Evolutionary conservation across 2,797 vertebrate species (phyloP), one percentile per base, ranked within the genome.

Genomic region (Delichon dasypus): DNA sequence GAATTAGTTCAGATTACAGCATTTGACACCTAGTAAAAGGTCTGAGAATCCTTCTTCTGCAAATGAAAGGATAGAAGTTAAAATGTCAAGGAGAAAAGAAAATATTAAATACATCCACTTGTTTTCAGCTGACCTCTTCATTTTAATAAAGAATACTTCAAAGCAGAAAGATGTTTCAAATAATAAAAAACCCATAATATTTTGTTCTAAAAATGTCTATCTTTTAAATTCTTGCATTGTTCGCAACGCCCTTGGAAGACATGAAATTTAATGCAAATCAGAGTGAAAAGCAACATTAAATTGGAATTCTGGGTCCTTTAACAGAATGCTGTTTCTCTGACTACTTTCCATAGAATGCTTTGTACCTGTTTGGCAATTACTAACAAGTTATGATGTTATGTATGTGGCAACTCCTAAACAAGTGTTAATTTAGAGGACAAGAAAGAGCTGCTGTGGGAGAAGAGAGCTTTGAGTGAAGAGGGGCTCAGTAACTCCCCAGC

Each of bases 401-500:
- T 27, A 38, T 27, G 26, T 38, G 58, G 17, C 34, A 27, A 19
- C 11, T 4, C 13, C 13, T 1, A 76, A 32, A 60, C 15, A 60
- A 60, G 71, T 9, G 45, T 65, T 93, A 74, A 61, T 65, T 47
- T 38, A 67, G 42, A 53, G 29, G 25, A 21, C 45, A 67, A 62
- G 29, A 90, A 71, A 51, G 21, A 76, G 34, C 20, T 81, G 22
- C 27, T 16, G 44, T 23, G 40, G 23, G 40, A 79, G 21, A 70
- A 21, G 50, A 21, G 29, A 16, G 21, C 14, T 71, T 13, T 27
- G 50, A 72, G 16, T 23, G 47, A 67, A n/a, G 1, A 0, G 36
- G 20, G 16, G 8, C 22, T 57, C 60, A 1, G 1, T 17, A 5
- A 65, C 1, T 16, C 11, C 22, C 3, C 0, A 0, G 25, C 10